Percentiles rank a stretch among this genome's conserved stretches.
Evolutionary conservation across 2,888 invertebrate species (phyloP).

Genomic region (Aproaerema taeniolella): DNA sequence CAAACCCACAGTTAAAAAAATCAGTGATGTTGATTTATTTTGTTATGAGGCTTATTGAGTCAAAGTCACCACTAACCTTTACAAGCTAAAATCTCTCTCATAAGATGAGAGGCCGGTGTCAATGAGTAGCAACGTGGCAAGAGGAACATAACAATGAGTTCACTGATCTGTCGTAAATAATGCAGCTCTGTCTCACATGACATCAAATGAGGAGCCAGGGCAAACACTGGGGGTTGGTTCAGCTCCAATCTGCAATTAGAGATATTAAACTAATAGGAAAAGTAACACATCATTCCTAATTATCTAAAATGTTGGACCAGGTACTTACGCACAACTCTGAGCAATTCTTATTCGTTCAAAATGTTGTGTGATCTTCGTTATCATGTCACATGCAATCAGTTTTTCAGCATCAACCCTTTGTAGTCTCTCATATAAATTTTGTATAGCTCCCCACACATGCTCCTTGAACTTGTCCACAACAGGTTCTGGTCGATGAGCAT

Average conservation of each 20-base stretch:
- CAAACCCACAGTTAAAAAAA: too few species aligned
- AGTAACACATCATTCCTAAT: background rate
- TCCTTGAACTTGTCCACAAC: slow-evolving; percentile 83
- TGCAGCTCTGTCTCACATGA: slow-evolving; percentile 86
- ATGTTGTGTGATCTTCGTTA: slow-evolving; percentile 88
- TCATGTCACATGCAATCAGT: slow-evolving; percentile 89
- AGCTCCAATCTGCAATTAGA: slow-evolving; percentile 72
- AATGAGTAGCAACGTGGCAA: slow-evolving; percentile 89
- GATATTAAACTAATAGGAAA: background rate
- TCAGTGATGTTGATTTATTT: too few species aligned
- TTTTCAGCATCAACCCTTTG: slow-evolving; percentile 88
- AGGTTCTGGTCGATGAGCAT: slow-evolving; percentile 82
- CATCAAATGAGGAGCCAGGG: slow-evolving; percentile 84
- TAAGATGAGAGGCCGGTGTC: slow-evolving; percentile 85
- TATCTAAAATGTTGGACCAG: background rate
- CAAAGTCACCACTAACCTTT: too few species aligned
- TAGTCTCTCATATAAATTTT: slow-evolving; percentile 83
- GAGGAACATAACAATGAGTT: slow-evolving; percentile 87
- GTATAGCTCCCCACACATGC: slow-evolving; percentile 89
- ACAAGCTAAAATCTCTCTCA: slow-evolving; percentile 90
- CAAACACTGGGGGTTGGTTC: slow-evolving; percentile 81
- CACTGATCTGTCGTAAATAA: slow-evolving; percentile 88
- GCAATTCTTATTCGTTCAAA: slow-evolving; percentile 90
- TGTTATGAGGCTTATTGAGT: too few species aligned
- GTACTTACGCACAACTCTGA: slow-evolving; percentile 85